Conservation (phyloP, 37 sponge, comb jelly and placozoan species). For the Halichondria panicea region DNA sequence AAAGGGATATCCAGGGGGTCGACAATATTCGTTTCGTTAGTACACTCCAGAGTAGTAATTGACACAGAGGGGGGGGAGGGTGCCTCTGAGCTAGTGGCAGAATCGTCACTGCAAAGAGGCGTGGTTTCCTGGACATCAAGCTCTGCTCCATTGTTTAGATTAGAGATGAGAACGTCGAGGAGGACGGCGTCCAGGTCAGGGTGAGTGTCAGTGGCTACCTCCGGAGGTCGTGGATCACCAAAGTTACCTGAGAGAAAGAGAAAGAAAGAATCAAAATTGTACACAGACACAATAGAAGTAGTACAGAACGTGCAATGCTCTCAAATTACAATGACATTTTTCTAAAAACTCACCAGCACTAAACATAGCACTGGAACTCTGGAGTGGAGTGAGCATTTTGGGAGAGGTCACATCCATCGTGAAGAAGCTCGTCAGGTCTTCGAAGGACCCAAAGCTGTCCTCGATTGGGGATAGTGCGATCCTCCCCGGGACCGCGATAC, state of each 20-base stretch:
- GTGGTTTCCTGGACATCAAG: neutral
- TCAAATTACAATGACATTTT: neutral
- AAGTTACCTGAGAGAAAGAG: conserved; percentile 10
- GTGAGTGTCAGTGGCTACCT: neutral
- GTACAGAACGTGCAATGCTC: neutral
- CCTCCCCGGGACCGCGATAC: neutral
- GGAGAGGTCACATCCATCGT: neutral
- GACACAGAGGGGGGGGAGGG: neutral
- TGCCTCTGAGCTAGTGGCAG: neutral
- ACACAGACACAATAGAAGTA: neutral
- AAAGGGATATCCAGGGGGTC: conserved; percentile 33
- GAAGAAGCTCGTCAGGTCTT: neutral
- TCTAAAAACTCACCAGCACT: conserved; percentile 33
- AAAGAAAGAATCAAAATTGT: neutral
- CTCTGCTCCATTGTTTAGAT: neutral
- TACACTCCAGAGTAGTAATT: conserved; percentile 30
- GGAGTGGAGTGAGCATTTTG: neutral
- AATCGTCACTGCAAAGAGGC: neutral
- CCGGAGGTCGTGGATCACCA: conserved; percentile 28
- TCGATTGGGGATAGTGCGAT: neutral
- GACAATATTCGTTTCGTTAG: neutral
- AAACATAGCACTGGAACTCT: neutral
- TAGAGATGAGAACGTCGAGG: conserved; percentile 21
- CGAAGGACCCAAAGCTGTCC: neutral
- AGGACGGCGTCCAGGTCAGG: neutral